Base-by-base conservation (phyloP, 1,140 invertebrate species). In the Aphelenchoides fujianensis region DNA sequence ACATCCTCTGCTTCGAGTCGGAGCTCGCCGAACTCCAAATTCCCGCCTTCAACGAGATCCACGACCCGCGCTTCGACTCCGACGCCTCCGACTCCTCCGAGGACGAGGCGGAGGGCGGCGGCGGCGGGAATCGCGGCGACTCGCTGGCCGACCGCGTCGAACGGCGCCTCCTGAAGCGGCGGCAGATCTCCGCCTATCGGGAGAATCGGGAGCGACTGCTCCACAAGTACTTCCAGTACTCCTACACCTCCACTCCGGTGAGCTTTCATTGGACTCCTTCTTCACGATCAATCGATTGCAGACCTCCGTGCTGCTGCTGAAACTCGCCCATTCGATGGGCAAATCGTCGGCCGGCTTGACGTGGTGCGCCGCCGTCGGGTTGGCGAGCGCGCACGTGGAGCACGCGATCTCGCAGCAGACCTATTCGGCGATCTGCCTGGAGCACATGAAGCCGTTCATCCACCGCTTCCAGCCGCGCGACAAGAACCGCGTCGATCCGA, bases 311-410 rank as follows among this genome's bases (percentile, higher is more conserved):
- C 12, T 66, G 19, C n/a, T 66, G 63, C 27, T 66, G 12, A 34
- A 66, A 30, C 16, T 66, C 2, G 63, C 63, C 12, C 63, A 66
- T 12, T 66, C 63, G 23, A 36, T 66, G 7, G 32, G 63, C 36
- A 64, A 66, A 1, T 32, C 32, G 32, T 41, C 9, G 3, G 63
- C 63, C 3, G 63, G 12, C 28, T 30, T 66, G 12, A 66, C 32
- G 16, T 66, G 63, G 63, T 30, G 27, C 34, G 63, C 63, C 1
- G 31, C 32, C 31, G 31, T 66, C n/a, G 63, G 32, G 12, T 37
- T 66, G 1, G 23, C 63, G 2, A 12, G 12, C 32, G 37, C 37
- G 27, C 27, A 32, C 2, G 27, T 66, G 1, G 63, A 66, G 12
- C n/a, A 66, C 31, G 23, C 12, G 12, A 66, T 66, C n/a, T 66